Evolutionary conservation across 2,888 invertebrate species (phyloP).

Genomic region (Notodonta dromedarius): DNA sequence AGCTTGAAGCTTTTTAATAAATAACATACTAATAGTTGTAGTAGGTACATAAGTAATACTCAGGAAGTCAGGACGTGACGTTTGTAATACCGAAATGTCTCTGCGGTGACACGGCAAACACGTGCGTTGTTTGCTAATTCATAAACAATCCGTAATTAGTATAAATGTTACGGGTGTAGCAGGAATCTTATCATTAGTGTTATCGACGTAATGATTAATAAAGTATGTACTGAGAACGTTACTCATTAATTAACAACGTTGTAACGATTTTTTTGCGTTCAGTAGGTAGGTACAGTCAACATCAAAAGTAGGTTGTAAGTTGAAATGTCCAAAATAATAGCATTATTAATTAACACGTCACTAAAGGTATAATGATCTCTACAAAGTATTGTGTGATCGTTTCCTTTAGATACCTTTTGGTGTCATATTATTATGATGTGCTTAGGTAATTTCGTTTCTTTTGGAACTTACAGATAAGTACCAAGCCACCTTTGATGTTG

Average conservation of each 20-base stretch:
- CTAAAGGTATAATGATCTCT: too few species aligned
- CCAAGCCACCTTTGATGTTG: too few species aligned
- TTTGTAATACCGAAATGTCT: background rate
- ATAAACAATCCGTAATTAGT: constrained; percentile 13
- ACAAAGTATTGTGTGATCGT: too few species aligned
- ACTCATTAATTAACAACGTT: background rate
- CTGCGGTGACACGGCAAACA: background rate
- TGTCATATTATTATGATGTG: too few species aligned
- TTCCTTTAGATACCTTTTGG: too few species aligned
- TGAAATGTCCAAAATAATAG: too few species aligned
- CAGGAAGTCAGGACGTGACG: background rate
- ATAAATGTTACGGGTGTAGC: constrained; percentile 14
- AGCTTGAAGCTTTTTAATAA: background rate
- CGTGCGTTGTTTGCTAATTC: constrained; percentile 6
- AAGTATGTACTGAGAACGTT: background rate
- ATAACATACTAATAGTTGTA: background rate
- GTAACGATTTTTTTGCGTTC: background rate
- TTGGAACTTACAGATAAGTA: too few species aligned
- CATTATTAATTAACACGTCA: too few species aligned
- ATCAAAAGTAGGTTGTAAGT: too few species aligned
- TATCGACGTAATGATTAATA: background rate
- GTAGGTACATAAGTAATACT: background rate
- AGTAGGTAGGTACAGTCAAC: too few species aligned
- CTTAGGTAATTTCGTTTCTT: too few species aligned
- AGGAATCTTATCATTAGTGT: constrained; percentile 10